Conservation (phyloP, 1,140 invertebrate species). For the Lepidotrigona ventralis region DNA sequence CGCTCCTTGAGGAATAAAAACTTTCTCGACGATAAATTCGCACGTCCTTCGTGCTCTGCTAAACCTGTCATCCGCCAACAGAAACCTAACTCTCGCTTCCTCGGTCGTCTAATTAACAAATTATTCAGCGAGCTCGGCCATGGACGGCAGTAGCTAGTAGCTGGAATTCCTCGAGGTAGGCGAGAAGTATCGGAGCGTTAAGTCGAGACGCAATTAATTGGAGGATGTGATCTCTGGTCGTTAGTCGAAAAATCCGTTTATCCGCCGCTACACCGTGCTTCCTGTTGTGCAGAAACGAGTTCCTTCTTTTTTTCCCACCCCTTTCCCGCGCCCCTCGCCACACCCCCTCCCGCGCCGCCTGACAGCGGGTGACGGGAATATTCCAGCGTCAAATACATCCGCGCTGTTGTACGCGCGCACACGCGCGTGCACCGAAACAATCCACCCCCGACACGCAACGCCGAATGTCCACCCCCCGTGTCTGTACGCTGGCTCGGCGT, state of each 20-base stretch:
- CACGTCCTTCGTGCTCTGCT: too few relatives aligned
- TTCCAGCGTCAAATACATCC: constrained; percentile 62
- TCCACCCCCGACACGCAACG: constrained; percentile 55
- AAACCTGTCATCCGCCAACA: too few relatives aligned
- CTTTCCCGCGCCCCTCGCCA: not conserved
- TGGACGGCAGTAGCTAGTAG: too few relatives aligned
- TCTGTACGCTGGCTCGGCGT: constrained; percentile 21
- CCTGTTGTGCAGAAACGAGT: constrained; percentile 51
- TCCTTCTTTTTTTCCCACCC: constrained; percentile 25
- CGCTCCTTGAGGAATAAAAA: too few relatives aligned
- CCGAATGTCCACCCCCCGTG: constrained; percentile 31
- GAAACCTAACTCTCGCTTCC: too few relatives aligned
- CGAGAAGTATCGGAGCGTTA: constrained; percentile 40
- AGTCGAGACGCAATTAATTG: constrained; percentile 63
- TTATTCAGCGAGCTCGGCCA: not conserved
- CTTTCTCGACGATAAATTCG: too few relatives aligned
- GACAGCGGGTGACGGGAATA: constrained; percentile 46
- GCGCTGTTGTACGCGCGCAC: constrained; percentile 55
- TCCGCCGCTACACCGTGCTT: constrained; percentile 56
- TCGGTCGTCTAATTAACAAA: constrained; percentile 24
- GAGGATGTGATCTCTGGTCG: constrained; percentile 57
- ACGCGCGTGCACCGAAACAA: constrained; percentile 59
- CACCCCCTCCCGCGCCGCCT: constrained; percentile 5
- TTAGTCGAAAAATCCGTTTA: constrained; percentile 53
- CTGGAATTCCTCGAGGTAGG: not conserved